phyloP scores from a whole-genome alignment of 2,797 vertebrate species.

The Pteronotus mesoamericanus region DNA sequence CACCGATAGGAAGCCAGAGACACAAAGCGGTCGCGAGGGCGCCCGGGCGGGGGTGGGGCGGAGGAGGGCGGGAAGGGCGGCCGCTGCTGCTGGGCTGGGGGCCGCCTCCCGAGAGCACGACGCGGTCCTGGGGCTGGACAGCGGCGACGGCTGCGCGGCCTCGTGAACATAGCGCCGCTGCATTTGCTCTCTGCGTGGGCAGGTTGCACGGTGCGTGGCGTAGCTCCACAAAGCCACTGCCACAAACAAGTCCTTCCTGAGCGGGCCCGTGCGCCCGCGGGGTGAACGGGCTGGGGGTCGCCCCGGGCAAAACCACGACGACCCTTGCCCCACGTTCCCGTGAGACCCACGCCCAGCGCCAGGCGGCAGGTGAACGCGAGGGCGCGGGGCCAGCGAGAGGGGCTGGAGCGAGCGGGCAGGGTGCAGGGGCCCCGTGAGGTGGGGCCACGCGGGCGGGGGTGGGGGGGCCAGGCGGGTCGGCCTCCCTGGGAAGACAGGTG shows the following conservation, averaged over 20 bases:
- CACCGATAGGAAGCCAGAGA: fast-evolving
- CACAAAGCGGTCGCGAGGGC: fast-evolving
- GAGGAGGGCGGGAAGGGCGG: fast-evolving
- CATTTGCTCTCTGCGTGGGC: background rate
- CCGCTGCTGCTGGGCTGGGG: fast-evolving
- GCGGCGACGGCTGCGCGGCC: background rate
- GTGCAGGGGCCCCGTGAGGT: no score
- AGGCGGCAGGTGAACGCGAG: no score
- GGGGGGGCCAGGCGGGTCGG: no score
- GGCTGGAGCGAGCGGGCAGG: no score
- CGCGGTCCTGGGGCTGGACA: background rate
- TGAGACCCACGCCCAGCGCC: background rate
- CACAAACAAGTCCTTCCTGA: background rate
- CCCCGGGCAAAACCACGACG: background rate
- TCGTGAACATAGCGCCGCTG: background rate
- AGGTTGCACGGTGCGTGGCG: background rate
- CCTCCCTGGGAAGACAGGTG: no score
- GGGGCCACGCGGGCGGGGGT: no score
- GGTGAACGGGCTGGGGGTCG: background rate
- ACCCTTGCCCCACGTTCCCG: background rate
- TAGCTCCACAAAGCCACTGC: background rate
- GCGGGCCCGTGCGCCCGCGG: background rate
- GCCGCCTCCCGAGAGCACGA: background rate
- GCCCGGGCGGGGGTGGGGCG: fast-evolving
- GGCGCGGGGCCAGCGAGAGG: no score